Conservation (phyloP, 2,888 invertebrate genomes). For the Parochlus steinenii region DNA sequence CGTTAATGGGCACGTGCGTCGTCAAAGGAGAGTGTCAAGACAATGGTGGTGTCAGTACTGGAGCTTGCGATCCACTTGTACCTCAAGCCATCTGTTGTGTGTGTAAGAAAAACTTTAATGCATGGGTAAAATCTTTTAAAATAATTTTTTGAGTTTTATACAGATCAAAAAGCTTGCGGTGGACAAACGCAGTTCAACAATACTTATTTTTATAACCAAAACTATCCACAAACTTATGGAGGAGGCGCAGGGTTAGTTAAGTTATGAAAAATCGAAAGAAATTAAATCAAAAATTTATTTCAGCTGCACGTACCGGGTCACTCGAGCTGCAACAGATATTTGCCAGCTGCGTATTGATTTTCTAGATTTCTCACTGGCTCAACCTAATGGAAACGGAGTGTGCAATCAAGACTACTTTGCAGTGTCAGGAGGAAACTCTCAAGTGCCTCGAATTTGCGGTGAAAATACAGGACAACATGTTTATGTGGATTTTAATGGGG, state of each 20-base stretch:
- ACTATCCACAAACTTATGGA: conserved; percentile 51
- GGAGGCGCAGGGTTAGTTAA: conserved; percentile 35
- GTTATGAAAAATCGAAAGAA: conserved; percentile 61
- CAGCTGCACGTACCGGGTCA: conserved; percentile 1
- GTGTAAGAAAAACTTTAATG: conserved; percentile 39
- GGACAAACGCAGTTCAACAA: conserved; percentile 54
- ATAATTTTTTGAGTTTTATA: conserved; percentile 7
- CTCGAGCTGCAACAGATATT: conserved; percentile 16
- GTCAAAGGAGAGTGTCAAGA: conserved; percentile 57
- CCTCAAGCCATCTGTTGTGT: conserved; percentile 68
- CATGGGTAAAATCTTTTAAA: background rate
- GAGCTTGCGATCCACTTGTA: conserved; percentile 46
- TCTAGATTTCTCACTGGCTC: conserved; percentile 49
- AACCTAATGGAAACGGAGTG: conserved; percentile 54
- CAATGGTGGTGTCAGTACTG: conserved; percentile 53
- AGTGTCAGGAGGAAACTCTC: conserved; percentile 49
- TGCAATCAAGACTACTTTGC: conserved; percentile 55
- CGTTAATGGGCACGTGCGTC: conserved; percentile 57
- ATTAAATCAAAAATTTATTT: background rate
- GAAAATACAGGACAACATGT: conserved; percentile 66
- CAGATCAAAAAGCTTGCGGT: conserved; percentile 61
- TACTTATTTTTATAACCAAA: conserved; percentile 67
- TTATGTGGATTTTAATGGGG: conserved; percentile 55
- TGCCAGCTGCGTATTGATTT: conserved; percentile 62
- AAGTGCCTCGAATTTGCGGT: conserved; percentile 57